Base-by-base conservation (phyloP, 2,888 invertebrate genomes). In the Lepidochitona cinerea region DNA sequence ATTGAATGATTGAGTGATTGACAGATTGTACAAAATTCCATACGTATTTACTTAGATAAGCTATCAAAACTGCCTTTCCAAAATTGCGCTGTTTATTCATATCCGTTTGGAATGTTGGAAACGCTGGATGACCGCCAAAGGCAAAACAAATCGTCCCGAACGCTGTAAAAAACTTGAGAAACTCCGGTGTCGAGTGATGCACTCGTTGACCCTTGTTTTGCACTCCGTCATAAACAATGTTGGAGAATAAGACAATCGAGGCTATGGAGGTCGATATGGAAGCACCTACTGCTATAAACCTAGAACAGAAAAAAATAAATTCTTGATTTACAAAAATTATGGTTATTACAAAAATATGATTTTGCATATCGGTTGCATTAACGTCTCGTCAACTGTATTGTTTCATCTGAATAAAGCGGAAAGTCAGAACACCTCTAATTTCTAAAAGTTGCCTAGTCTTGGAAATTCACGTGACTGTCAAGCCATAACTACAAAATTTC, bases 101-200 rank as follows among this genome's bases (percentile, higher is more conserved):
- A 89, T 97, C 97, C 78, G 96, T 95, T 91, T 97, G 97, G 68
- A 97, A 94, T 0, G 97, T 97, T 79, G 97, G 93, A 85, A 97
- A 93, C 86, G 94, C 93, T 0, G 94, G 93, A 6, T 94, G 94
- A 1, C 95, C 95, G 5, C 94, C 94, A 85, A 94, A 94, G 0
- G 94, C 93, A 87, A 94, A 95, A 88, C 94, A 91, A 73, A 95
- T 93, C 7, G 93, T 94, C 7, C 95, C 94, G 84, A 94, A 93
- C 0, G 94, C 93, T 35, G 94, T 88, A 88, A 94, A 94, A 89
- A 95, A 94, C 77, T 93, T 93, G 74, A 91, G 91, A 85, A 94
- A 93, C 14, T 79, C 77, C 9, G 82, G 69, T 18, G 74, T n/a
- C 5, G 73, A 69, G 53, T 83, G 84, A 6, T 75, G 52, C 3